A percentile compares a stretch with the other conserved stretches of the same genome.
phyloP scores from a whole-genome alignment of 1,140 invertebrate genomes.

The Copidosoma floridanum region DNA sequence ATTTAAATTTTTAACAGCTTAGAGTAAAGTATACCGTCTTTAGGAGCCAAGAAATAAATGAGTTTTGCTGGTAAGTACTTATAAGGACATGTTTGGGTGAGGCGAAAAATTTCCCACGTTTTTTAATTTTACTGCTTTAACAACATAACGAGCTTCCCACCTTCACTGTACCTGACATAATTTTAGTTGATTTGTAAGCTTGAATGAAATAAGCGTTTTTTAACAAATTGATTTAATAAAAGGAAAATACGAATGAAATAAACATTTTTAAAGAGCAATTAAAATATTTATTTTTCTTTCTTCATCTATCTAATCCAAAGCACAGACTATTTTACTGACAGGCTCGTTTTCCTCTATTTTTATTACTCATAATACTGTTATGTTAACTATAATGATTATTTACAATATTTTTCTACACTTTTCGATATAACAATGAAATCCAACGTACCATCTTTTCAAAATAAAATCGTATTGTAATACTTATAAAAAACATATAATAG shows the following conservation, averaged over 20 bases:
- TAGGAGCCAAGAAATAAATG: no score
- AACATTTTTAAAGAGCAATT: slow-evolving; percentile 10
- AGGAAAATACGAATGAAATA: slow-evolving; percentile 5
- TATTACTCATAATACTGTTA: slow-evolving; percentile 54
- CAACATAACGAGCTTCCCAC: no score
- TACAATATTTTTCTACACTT: slow-evolving; percentile 44
- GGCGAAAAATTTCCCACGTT: no score
- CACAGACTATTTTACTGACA: slow-evolving; percentile 40
- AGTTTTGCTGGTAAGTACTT: no score
- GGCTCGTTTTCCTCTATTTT: slow-evolving; percentile 42
- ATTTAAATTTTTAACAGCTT: no score
- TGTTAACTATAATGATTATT: slow-evolving; percentile 49
- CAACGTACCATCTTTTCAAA: no score
- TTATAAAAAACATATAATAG: slow-evolving; percentile 16
- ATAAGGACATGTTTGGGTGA: no score
- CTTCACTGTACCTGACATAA: no score
- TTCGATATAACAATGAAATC: slow-evolving; percentile 45
- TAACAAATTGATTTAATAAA: no score
- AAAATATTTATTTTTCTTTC: slow-evolving; percentile 27
- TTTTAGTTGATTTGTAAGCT: no score
- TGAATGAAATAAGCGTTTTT: background rate
- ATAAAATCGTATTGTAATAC: slow-evolving; percentile 24
- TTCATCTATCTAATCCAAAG: slow-evolving; percentile 45
- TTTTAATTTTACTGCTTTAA: no score
- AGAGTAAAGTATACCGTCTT: no score